A percentile compares a stretch with the other conserved stretches of the same genome.
phyloP scores from a whole-genome alignment of 2,113 vertebrate genomes.

The Sceloporus tristichus region DNA sequence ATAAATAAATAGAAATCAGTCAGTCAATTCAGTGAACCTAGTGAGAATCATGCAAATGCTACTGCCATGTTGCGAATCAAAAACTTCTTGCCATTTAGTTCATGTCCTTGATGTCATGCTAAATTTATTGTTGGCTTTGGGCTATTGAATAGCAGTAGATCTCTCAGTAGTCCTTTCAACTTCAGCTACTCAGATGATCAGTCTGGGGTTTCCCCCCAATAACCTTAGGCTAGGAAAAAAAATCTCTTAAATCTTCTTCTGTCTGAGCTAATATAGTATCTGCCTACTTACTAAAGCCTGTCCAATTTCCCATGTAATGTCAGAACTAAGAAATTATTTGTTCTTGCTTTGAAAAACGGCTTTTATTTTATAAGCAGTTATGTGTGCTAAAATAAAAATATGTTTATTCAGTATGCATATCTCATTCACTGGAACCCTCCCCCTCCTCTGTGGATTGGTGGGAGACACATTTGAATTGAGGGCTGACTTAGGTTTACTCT shows the following conservation, averaged over 20 bases:
- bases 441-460: background rate
- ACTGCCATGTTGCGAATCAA: background rate
- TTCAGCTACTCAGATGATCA: constrained; percentile 3
- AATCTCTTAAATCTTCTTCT: background rate
- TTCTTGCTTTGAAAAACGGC: background rate
- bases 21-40: background rate
- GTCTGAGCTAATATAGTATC: background rate
- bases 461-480: background rate
- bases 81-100: background rate
- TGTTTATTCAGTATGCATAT: background rate
- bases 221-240: background rate
- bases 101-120: background rate
- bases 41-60: background rate
- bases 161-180: constrained; percentile 13
- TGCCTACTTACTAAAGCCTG: background rate
- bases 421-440: background rate
- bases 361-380: background rate
- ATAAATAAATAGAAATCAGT: background rate
- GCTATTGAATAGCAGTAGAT: constrained; percentile 2
- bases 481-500: background rate
- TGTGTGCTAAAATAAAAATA: background rate
- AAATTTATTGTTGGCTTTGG: constrained; percentile 27
- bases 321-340: background rate
- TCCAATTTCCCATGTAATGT: background rate
- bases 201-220: background rate